Percentiles rank a stretch among this genome's conserved stretches.
Evolutionary conservation across 2,797 vertebrate genomes (phyloP).

Genomic region (Jordanella pulchra): DNA sequence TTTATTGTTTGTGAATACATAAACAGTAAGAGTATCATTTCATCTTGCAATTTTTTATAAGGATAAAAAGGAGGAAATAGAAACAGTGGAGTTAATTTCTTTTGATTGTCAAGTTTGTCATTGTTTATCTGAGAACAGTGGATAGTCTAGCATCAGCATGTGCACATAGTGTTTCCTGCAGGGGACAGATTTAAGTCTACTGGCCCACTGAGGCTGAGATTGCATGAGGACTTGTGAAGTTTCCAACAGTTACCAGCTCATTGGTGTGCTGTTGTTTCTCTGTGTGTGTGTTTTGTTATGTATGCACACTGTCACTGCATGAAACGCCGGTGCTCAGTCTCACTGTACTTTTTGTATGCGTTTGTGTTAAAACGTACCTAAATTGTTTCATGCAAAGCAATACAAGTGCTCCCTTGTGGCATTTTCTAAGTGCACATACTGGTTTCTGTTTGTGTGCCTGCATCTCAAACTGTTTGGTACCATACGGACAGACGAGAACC

Average conservation of each 20-base stretch:
- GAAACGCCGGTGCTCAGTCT: conserved; percentile 25
- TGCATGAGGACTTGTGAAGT: conserved; percentile 70
- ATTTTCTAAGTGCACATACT: conserved; percentile 37
- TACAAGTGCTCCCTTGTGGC: conserved; percentile 59
- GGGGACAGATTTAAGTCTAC: conserved; percentile 68
- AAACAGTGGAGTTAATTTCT: conserved; percentile 6
- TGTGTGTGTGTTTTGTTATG: conserved; percentile 32
- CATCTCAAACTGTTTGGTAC: conserved; percentile 73
- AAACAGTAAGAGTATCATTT: neutral
- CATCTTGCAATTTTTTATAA: neutral
- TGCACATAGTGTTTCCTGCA: conserved; percentile 59
- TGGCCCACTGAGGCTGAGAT: conserved; percentile 73
- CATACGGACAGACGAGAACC: conserved; percentile 77
- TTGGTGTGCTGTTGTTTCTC: conserved; percentile 46
- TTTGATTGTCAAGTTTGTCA: conserved; percentile 9
- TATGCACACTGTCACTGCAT: conserved; percentile 28
- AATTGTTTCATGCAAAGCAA: conserved; percentile 59
- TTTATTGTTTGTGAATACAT: neutral
- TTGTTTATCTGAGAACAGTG: conserved; percentile 23
- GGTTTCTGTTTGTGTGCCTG: conserved; percentile 19
- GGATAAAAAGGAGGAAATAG: neutral
- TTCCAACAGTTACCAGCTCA: conserved; percentile 65
- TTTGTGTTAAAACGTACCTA: conserved; percentile 55
- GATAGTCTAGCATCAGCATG: conserved; percentile 42
- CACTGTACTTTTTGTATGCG: conserved; percentile 41